A percentile compares a stretch with the other conserved stretches of the same genome.
Evolutionary conservation across 2,888 invertebrate species (phyloP).

Genomic region (Bruchidius siliquastri): DNA sequence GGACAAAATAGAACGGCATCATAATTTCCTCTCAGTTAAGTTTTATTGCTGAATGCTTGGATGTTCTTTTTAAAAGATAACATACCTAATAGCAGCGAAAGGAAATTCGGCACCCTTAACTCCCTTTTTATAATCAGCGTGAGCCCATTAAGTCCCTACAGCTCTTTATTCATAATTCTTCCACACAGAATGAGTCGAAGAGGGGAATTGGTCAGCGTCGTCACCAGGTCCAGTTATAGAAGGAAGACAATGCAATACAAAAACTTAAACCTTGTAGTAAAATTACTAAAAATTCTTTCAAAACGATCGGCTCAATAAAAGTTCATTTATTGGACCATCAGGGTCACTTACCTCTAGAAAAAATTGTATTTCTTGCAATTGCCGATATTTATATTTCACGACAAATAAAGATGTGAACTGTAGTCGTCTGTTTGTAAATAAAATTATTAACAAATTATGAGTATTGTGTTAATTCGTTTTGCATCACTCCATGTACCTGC

Average conservation of each 20-base stretch:
- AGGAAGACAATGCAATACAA: background rate
- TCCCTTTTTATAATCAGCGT: conserved; percentile 47
- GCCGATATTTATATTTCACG: too few species aligned
- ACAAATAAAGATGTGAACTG: too few species aligned
- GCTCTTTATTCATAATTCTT: conserved; percentile 46
- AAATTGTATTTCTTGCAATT: too few species aligned
- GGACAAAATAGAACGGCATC: background rate
- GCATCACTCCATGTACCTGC: too few species aligned
- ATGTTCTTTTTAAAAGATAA: background rate
- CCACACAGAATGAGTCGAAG: conserved; percentile 26
- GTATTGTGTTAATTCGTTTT: too few species aligned
- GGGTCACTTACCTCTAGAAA: too few species aligned
- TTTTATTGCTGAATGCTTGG: background rate
- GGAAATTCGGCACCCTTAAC: conserved; percentile 27
- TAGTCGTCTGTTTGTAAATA: too few species aligned
- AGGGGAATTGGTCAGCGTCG: background rate
- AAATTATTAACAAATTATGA: too few species aligned
- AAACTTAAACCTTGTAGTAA: too few species aligned
- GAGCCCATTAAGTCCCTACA: conserved; percentile 47
- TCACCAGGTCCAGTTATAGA: background rate
- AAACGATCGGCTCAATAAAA: too few species aligned
- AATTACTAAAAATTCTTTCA: too few species aligned
- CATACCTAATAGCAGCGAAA: background rate
- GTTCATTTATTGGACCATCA: too few species aligned
- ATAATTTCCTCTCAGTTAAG: background rate